phyloP scores from a whole-genome alignment of 2,113 vertebrate genomes.

The rat (Rattus norvegicus) region DNA sequence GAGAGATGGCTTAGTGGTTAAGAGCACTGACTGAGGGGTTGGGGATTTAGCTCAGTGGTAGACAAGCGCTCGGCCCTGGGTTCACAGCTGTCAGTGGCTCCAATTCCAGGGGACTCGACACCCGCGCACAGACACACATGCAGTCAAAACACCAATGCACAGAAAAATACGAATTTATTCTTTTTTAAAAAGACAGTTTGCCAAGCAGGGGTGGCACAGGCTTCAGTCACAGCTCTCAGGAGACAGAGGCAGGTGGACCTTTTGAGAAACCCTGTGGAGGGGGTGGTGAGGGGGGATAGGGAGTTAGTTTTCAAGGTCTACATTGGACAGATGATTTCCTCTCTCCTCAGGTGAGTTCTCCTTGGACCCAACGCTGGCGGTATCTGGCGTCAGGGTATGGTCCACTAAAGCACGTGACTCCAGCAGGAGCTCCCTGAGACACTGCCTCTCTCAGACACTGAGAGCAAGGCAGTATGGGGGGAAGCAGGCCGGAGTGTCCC shows the following conservation, averaged over 20 bases:
- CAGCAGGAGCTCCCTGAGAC: background rate
- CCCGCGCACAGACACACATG: no score
- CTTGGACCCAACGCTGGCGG: background rate
- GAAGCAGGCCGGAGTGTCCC: background rate
- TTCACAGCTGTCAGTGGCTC: no score
- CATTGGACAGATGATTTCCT: fast-evolving
- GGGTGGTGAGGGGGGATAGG: background rate
- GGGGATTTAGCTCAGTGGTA: no score
- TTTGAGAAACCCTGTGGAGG: background rate
- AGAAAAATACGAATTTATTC: no score
- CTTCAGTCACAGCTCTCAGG: background rate
- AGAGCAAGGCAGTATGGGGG: background rate
- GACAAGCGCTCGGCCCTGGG: no score
- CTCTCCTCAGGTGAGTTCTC: background rate
- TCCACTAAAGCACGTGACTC: background rate
- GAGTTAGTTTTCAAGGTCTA: background rate
- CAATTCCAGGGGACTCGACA: no score
- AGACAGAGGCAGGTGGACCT: background rate
- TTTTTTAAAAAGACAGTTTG: background rate
- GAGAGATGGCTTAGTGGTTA: no score
- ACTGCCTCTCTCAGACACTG: background rate
- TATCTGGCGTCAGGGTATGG: background rate
- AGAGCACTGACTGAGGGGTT: no score
- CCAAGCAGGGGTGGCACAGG: background rate
- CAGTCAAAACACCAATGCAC: no score